These are phyloP conservation scores for Turritopsis rubra DNA, from an alignment of 30 jellyfish, hydroid and myxozoan species.

Conservation along the genomic window DNA sequence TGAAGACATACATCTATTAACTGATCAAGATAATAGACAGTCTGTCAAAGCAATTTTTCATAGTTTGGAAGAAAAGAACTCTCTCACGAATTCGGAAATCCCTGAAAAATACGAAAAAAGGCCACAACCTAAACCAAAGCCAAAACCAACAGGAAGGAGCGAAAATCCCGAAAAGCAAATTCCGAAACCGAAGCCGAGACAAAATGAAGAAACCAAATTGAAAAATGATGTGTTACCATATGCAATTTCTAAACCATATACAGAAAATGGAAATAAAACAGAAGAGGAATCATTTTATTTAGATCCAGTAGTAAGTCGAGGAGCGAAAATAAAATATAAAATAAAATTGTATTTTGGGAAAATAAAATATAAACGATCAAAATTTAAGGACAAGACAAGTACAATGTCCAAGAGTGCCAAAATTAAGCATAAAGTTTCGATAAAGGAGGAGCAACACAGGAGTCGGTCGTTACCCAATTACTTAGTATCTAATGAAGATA, in stretches of 20 bases:
- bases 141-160: background rate
- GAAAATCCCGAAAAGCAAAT: too few species aligned
- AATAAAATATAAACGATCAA: background rate
- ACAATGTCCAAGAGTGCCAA: slow-evolving; percentile 1
- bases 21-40: background rate
- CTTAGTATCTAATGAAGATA: background rate
- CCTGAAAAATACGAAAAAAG: background rate
- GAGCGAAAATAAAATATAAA: background rate
- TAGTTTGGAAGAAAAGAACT: background rate
- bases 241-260: background rate
- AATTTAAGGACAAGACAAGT: background rate
- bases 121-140: background rate
- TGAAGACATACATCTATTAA: slow-evolving; percentile 3
- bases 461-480: slow-evolving; percentile 1
- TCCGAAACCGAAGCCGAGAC: too few species aligned
- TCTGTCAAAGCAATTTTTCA: background rate
- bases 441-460: background rate
- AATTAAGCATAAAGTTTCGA: background rate
- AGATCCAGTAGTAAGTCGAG: background rate
- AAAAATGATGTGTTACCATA: slow-evolving; percentile 4
- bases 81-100: background rate
- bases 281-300: background rate
- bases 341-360: too few species aligned
- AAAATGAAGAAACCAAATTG: too few species aligned
- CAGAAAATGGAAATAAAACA: background rate